Evolutionary conservation across 1,140 invertebrate species (phyloP).

Genomic region (Apis mellifera): Amel_HAv3.1 CM009942.2:5732501-5733000

Average conservation of each 20-base stretch:
- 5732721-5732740: not conserved
- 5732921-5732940: slow-evolving; percentile 34
- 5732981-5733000: not conserved
- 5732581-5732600: slow-evolving; percentile 71
- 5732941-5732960: slow-evolving; percentile 12
- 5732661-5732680: not conserved
- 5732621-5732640: slow-evolving; percentile 41
- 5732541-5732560: slow-evolving; percentile 80
- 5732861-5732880: not conserved
- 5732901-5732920: slow-evolving; percentile 16
- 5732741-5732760: too few species aligned
- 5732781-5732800: not conserved
- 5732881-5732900: not conserved
- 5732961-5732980: not conserved
- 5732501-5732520: slow-evolving; percentile 85
- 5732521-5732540: slow-evolving; percentile 83
- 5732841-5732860: not conserved
- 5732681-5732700: slow-evolving; percentile 10
- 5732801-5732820: too few species aligned
- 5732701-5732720: not conserved
- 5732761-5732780: not conserved
- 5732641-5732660: slow-evolving; percentile 51
- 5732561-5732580: slow-evolving; percentile 84
- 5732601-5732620: slow-evolving; percentile 76
- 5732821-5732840: not conserved